Base-by-base conservation (phyloP, 1,140 invertebrate species). In the Holcopasites calliopsidis region DNA sequence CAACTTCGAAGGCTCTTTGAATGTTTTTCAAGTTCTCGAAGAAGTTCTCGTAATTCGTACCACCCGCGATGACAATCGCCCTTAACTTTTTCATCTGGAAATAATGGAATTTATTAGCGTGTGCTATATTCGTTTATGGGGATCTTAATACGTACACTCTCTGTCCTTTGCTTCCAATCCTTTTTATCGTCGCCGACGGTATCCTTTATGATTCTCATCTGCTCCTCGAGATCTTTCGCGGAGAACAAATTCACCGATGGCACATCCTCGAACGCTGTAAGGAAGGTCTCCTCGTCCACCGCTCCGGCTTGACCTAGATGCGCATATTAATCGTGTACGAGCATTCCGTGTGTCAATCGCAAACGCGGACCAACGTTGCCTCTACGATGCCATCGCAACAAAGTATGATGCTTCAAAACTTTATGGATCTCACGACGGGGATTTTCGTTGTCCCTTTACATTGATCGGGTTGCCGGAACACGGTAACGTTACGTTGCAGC, bases 151-250 rank as follows among this genome's bases (percentile, higher is more conserved):
- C 95, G 93, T 91, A 97, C 96, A 82, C 95, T 94, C 82, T 99
- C 97, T 38, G 96, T 94, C 76, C 98, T 93, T 90, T 97, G 97
- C 90, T 97, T 97, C 98, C 98, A 99, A 84, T 98, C 97, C 86
- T 96, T 95, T 83, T 94, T 95, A 26, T 95, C 92, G 90, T 98
- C 96, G 18, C 94, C 94, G 42, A 99, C 93, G 5, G 93, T 93
- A 11, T 95, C 94, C 75, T 94, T 93, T 42, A 97, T 95, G 80
- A 94, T 94, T 60, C 94, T 95, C 87, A 98, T 94, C 44, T 96
- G 93, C 74, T 98, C 96, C 82, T 97, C 96, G 26, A 99, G 92
- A 83, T 98, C 97, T 83, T 95, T 94, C 11, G 93, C 91, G 44
- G 96, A 96, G 90, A 96, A 98, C 82, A 99, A 92, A 84, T 95